Evolutionary conservation across 2,797 vertebrate genomes (phyloP).

Genomic region (Yasuhikotakia modesta): DNA sequence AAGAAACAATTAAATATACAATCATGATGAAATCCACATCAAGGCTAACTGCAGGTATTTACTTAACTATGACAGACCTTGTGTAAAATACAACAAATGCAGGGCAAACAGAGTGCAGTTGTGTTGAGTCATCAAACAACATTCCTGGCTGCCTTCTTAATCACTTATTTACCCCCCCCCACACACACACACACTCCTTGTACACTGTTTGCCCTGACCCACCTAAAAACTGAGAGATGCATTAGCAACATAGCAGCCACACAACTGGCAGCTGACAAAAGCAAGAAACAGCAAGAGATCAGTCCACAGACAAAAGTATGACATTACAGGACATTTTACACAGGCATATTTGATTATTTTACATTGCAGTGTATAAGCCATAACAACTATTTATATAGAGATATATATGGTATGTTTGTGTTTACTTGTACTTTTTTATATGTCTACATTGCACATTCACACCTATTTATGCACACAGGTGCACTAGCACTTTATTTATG

Average conservation of each 20-base stretch:
- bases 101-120: neutral
- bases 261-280: slow-evolving; percentile 14
- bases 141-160: slow-evolving; percentile 17
- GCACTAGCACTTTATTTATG: too few relatives aligned
- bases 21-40: neutral
- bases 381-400: too few relatives aligned
- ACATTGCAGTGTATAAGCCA: too few relatives aligned
- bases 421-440: too few relatives aligned
- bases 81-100: slow-evolving; percentile 36
- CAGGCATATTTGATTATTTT: too few relatives aligned
- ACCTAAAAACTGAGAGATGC: neutral
- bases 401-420: too few relatives aligned
- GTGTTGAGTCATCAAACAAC: slow-evolving; percentile 30
- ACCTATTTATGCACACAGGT: too few relatives aligned
- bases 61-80: slow-evolving; percentile 30
- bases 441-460: too few relatives aligned
- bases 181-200: too few relatives aligned
- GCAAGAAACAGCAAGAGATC: neutral
- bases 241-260: neutral
- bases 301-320: too few relatives aligned
- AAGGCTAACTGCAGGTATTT: slow-evolving; percentile 4
- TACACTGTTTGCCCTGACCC: slow-evolving; percentile 1
- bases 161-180: slow-evolving; percentile 18
- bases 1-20: too few relatives aligned
- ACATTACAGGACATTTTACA: too few relatives aligned